Base-by-base conservation (phyloP, 2,113 vertebrate species). In the Sinocyclocheilus maitianheensis region DNA sequence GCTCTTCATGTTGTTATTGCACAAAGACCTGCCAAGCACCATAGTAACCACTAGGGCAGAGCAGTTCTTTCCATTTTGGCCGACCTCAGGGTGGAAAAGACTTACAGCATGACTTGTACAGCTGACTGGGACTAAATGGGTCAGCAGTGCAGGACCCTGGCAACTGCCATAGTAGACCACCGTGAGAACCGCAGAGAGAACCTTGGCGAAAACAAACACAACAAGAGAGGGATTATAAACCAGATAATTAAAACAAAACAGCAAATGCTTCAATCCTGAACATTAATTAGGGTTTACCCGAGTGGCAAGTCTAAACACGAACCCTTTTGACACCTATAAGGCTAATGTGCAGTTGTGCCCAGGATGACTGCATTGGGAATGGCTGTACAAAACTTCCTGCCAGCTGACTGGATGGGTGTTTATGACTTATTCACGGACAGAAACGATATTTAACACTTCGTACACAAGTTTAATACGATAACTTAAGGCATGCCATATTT, bases 31-130 rank as follows among this genome's bases (percentile, higher is more conserved):
- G 55, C 58, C 30, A 34, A 84, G 74, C 80, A 83, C 55, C 75
- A 63, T 78, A 78, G 26, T 24, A 48, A 48, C 77, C 84, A 65
- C 65, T 83, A 84, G 60, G 75, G 78, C 67, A 86, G 67, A 75
- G 83, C n/a, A 89, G 88, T 85, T 87, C 85, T 87, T 85, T 85
- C 88, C 88, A 87, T 89, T 82, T 83, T 85, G 72, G 60, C 11
- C 34, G 30, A 24, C 74, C 83, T 82, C 62, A 76, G 69, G 58
- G 4, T 53, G 16, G 58, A 79, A 26, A 81, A 81, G 77, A 72
- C 62, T 65, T 75, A 69, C 84, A 74, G 55, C 65, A 67, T 30
- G 76, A 89, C 78, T 72, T 60, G 26, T 48, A 67, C 81, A 75
- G 65, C 46, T 75, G 81, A 77, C 51, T 53, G 3, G 46, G 71